Base-by-base conservation (phyloP, 2,797 vertebrate genomes). In the Chloroceryle inda region DNA sequence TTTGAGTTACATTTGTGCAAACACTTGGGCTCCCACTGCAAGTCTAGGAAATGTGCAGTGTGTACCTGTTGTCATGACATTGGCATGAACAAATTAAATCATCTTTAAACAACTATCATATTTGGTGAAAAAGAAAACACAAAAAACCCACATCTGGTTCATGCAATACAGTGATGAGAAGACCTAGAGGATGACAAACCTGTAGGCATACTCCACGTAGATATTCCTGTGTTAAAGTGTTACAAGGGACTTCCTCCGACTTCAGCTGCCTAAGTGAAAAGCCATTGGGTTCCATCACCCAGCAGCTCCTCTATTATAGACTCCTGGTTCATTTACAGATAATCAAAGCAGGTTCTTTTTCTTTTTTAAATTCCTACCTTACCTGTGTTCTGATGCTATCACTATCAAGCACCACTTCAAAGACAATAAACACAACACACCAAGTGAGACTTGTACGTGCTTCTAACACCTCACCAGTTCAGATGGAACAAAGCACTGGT, bases 251-350 rank as follows among this genome's bases (percentile, higher is more conserved):
- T 89, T 78, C n/a, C 62, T 81, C n/a, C 63, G 53, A 23, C 35
- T 84, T 90, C 76, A 72, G 35, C 45, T 83, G 52, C 40, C 44
- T 38, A 9, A 73, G 49, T 1, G 0, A 37, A 4, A 18, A 88
- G 35, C 49, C 0, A 0, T 11, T 23, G 12, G 37, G 38, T 40
- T 82, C 68, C 4, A 2, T 13, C 62, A 69, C 50, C 3, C 0
- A 68, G 37, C 50, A 63, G 17, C 66, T 77, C 33, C 44, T 88
- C 64, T 33, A 61, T 91, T 77, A 85, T 22, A 55, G 5, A 10
- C 6, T 52, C 44, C 20, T 83, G 89, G 79, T 52, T 90, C 27
- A 0, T 53, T 88, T 76, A 68, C 56, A 90, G 37, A 37, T 40
- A 86, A 84, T 47, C 58, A 73, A 84, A 93, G 55, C 20, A 38